Conservation (phyloP, 2,113 vertebrate genomes). For the Egretta garzetta region DNA sequence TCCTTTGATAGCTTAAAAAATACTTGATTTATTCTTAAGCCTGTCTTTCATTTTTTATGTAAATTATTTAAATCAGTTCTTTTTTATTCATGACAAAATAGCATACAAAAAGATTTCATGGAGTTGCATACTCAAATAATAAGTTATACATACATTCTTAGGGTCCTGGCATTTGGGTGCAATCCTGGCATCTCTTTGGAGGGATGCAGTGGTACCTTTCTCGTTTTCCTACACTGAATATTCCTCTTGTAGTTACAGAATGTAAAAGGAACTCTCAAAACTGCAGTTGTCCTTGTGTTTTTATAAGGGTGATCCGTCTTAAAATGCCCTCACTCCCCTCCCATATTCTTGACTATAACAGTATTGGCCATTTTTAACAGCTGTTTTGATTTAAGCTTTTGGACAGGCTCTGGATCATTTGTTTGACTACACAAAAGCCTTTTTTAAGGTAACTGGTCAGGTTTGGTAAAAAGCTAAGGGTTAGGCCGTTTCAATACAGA, state of each 20-base stretch:
- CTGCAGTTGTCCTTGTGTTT: background rate
- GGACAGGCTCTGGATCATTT: background rate
- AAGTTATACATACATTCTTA: background rate
- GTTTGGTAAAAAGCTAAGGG: background rate
- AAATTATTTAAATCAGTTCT: background rate
- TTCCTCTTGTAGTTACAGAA: background rate
- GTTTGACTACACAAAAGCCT: background rate
- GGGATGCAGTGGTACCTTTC: background rate
- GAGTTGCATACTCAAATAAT: background rate
- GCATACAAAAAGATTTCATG: background rate
- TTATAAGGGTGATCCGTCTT: background rate
- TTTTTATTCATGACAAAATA: background rate
- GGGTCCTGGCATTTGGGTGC: background rate
- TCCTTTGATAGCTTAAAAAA: background rate
- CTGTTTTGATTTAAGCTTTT: background rate
- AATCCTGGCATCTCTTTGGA: background rate
- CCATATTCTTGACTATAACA: background rate
- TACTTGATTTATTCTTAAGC: background rate
- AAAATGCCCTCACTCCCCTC: background rate
- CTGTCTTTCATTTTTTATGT: background rate
- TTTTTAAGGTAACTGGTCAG: background rate
- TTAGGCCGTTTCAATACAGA: background rate
- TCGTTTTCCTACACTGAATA: background rate
- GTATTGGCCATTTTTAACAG: background rate
- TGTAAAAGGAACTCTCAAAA: background rate